Percentiles rank a stretch among this genome's conserved stretches.
Evolutionary conservation across 2,797 vertebrate species (phyloP).

Genomic region (Pyrocephalus nanus): DNA sequence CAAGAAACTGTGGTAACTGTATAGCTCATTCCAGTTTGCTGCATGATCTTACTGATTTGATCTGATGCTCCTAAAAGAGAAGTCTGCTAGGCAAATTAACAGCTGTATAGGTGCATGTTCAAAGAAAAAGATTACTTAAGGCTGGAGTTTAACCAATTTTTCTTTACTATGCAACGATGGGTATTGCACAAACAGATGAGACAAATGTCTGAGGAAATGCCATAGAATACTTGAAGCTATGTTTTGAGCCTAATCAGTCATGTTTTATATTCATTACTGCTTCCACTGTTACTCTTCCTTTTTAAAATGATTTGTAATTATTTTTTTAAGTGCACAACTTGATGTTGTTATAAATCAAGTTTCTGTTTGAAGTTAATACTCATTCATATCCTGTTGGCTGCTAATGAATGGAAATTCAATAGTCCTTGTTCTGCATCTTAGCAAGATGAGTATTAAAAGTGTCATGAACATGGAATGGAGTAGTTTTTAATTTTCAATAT

Average conservation of each 20-base stretch:
- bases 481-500: conserved; percentile 56
- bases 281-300: conserved; percentile 73
- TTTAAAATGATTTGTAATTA: conserved; percentile 74
- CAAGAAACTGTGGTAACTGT: conserved; percentile 75
- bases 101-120: conserved; percentile 86
- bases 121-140: conserved; percentile 69
- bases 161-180: conserved; percentile 98
- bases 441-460: conserved; percentile 77
- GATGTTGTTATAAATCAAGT: conserved; percentile 55
- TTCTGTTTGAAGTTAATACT: conserved; percentile 76
- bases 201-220: conserved; percentile 69
- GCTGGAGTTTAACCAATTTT: conserved; percentile 78
- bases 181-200: conserved; percentile 86
- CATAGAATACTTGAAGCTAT: conserved; percentile 79
- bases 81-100: conserved; percentile 79
- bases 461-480: conserved; percentile 64
- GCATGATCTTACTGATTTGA: conserved; percentile 87
- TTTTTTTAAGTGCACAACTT: conserved; percentile 75
- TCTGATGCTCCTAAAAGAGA: conserved; percentile 80
- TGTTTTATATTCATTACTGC: conserved; percentile 68
- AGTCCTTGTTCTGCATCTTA: conserved; percentile 76
- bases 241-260: conserved; percentile 68
- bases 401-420: conserved; percentile 71
- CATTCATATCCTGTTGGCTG: conserved; percentile 74
- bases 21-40: conserved; percentile 77